Evolutionary conservation across 2,113 vertebrate genomes (phyloP).

Genomic region (Psophia crepitans): DNA sequence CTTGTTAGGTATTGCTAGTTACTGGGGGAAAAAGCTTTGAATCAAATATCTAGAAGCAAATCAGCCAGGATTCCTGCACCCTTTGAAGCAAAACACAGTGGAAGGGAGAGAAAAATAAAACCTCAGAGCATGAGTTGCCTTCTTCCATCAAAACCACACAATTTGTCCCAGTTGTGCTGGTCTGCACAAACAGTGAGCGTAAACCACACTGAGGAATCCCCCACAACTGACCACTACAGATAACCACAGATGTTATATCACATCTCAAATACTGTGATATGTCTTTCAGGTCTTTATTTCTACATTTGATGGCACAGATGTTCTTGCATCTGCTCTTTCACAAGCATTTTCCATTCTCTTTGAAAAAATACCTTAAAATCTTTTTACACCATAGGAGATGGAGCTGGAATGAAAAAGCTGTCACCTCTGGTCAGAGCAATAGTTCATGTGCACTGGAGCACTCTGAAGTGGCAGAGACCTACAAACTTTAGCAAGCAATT

Average conservation of each 20-base stretch:
- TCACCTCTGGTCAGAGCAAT: background rate
- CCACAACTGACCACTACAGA: background rate
- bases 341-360: background rate
- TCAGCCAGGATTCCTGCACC: background rate
- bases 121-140: background rate
- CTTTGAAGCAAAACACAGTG: background rate
- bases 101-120: background rate
- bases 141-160: background rate
- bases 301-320: background rate
- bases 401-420: background rate
- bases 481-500: background rate
- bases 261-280: background rate
- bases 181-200: background rate
- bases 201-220: background rate
- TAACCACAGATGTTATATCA: no score
- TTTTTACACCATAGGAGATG: rapidly evolving
- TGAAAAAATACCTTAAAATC: background rate
- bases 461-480: background rate
- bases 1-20: background rate
- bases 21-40: background rate
- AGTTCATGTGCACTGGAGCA: background rate
- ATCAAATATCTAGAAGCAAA: background rate
- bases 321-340: background rate
- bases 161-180: background rate
- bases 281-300: background rate